A percentile compares a stretch with the other conserved stretches of the same genome.
phyloP scores from a whole-genome alignment of 92 coral and sea anemone genomes.

The Epizoanthus rinbou region DNA sequence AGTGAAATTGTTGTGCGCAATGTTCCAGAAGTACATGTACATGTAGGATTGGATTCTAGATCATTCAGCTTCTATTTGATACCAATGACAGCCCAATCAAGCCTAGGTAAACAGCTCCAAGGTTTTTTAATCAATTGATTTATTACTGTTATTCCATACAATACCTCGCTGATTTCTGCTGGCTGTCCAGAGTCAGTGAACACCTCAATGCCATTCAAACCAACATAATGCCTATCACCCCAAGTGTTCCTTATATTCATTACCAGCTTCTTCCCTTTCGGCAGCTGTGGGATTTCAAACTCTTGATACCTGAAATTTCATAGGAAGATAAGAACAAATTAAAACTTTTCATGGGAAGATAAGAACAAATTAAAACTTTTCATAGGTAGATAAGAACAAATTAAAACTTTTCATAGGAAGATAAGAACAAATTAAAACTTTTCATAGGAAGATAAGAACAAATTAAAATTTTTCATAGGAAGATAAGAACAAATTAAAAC shows the following conservation, averaged over 20 bases:
- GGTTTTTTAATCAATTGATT: too few relatives aligned
- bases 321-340: neutral
- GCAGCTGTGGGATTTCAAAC: constrained; percentile 91
- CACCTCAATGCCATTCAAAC: constrained; percentile 95
- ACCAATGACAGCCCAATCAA: too few relatives aligned
- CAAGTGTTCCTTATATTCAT: constrained; percentile 83
- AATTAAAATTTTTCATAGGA: neutral
- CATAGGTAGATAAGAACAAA: neutral
- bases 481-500: neutral
- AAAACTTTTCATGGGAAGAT: neutral
- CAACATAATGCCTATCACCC: constrained; percentile 98
- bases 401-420: neutral
- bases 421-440: neutral
- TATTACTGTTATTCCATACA: neutral
- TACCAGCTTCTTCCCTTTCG: constrained; percentile 75
- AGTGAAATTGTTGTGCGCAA: too few relatives aligned
- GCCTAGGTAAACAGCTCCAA: too few relatives aligned
- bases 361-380: neutral
- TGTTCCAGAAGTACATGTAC: too few relatives aligned
- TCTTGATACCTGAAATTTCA: constrained; percentile 16
- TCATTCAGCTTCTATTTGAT: too few relatives aligned
- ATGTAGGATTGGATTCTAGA: too few relatives aligned
- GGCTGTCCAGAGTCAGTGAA: constrained; percentile 89
- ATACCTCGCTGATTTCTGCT: constrained; percentile 86
- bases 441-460: neutral